These are phyloP conservation scores for Diglossa brunneiventris DNA, from an alignment of 2,113 vertebrate species.

Conservation along the genomic window DNA sequence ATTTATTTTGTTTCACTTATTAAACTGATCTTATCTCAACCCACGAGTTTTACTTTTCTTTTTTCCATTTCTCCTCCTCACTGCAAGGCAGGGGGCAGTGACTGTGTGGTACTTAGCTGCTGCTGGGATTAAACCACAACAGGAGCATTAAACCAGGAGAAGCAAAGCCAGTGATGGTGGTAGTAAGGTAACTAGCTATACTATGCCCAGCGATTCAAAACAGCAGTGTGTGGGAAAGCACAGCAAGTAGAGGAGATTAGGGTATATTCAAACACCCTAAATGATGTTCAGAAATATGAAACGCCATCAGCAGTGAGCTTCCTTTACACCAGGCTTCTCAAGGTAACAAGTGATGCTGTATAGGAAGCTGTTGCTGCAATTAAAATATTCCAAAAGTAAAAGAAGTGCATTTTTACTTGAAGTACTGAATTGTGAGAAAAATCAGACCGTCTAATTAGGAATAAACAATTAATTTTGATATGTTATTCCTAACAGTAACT, in stretches of 20 bases:
- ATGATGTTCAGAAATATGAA: background rate
- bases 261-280: background rate
- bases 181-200: background rate
- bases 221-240: background rate
- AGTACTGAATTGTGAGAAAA: background rate
- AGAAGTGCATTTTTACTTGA: background rate
- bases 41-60: background rate
- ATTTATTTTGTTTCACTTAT: background rate
- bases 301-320: background rate
- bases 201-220: background rate
- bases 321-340: background rate
- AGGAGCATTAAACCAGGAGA: background rate
- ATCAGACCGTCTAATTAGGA: background rate
- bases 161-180: background rate
- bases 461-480: background rate
- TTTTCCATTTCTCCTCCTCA: background rate
- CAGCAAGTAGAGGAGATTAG: background rate
- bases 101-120: background rate
- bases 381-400: background rate
- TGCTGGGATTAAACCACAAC: background rate
- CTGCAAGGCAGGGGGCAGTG: fast-evolving
- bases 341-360: background rate
- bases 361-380: background rate
- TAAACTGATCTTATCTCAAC: background rate
- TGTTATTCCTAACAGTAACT: background rate